Evolutionary conservation across 2,888 invertebrate species (phyloP).

Genomic region (Sylvicola cinctus): DNA sequence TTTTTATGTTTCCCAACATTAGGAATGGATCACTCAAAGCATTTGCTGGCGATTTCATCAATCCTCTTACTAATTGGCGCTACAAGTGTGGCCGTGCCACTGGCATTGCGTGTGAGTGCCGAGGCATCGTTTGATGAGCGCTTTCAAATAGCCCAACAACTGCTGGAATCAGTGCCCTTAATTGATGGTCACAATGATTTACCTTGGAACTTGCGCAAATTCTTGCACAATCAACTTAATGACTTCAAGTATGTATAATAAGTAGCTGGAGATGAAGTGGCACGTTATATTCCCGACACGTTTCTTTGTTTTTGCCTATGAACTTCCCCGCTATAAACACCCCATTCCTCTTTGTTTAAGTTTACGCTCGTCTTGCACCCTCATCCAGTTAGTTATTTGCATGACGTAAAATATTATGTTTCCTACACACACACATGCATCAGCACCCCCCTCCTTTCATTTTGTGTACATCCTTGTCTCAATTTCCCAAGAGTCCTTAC

Average conservation of each 20-base stretch:
- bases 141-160: conserved; percentile 47
- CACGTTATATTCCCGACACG: not conserved
- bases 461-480: too few relatives aligned
- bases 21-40: conserved; percentile 39
- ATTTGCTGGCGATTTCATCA: conserved; percentile 58
- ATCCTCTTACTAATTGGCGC: conserved; percentile 57
- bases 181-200: conserved; percentile 79
- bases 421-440: too few relatives aligned
- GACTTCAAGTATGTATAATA: conserved; percentile 41
- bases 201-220: conserved; percentile 80
- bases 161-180: conserved; percentile 56
- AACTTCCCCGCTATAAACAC: too few relatives aligned
- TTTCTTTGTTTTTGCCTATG: not conserved
- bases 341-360: too few relatives aligned
- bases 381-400: too few relatives aligned
- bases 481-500: too few relatives aligned
- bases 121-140: conserved; percentile 56
- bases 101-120: conserved; percentile 54
- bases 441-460: too few relatives aligned
- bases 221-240: conserved; percentile 70
- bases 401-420: not conserved
- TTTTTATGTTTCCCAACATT: too few relatives aligned
- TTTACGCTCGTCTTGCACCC: too few relatives aligned
- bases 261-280: conserved; percentile 1
- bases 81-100: conserved; percentile 59